A percentile compares a stretch with the other conserved stretches of the same genome.
Conservation (phyloP, 2,113 vertebrate species). For the Chaetura pelagica region DNA sequence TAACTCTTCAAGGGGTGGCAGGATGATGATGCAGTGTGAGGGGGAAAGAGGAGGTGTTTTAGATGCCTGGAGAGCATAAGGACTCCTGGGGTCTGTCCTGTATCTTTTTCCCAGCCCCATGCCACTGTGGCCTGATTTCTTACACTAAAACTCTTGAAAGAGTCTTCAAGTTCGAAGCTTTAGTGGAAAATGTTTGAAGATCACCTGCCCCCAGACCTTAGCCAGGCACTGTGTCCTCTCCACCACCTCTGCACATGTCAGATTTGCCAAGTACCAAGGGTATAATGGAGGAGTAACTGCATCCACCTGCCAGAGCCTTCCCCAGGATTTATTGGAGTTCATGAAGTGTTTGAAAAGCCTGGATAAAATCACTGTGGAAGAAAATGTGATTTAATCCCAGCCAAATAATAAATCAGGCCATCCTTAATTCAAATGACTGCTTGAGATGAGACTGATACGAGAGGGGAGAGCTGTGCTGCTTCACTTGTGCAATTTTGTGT, state of each 20-base stretch:
- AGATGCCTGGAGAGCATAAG: neutral
- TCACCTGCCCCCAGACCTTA: neutral
- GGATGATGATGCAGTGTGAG: neutral
- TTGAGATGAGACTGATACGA: neutral
- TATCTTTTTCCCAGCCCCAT: neutral
- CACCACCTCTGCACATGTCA: neutral
- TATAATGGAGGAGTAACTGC: neutral
- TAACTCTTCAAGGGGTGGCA: neutral
- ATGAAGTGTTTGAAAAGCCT: neutral
- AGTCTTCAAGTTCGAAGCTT: neutral
- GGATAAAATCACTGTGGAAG: neutral
- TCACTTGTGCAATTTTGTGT: fast-evolving
- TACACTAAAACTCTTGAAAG: neutral
- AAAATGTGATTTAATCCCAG: neutral
- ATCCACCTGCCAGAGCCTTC: neutral
- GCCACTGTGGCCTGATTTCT: neutral
- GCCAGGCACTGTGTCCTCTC: neutral
- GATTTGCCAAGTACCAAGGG: neutral
- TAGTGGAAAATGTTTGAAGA: neutral
- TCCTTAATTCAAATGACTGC: neutral
- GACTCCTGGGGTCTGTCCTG: neutral
- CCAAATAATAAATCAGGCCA: neutral
- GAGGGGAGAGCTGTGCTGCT: neutral
- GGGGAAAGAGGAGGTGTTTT: neutral
- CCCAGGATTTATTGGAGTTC: neutral